Conservation (phyloP, 2,113 vertebrate genomes). For the Prunella fulvescens region DNA sequence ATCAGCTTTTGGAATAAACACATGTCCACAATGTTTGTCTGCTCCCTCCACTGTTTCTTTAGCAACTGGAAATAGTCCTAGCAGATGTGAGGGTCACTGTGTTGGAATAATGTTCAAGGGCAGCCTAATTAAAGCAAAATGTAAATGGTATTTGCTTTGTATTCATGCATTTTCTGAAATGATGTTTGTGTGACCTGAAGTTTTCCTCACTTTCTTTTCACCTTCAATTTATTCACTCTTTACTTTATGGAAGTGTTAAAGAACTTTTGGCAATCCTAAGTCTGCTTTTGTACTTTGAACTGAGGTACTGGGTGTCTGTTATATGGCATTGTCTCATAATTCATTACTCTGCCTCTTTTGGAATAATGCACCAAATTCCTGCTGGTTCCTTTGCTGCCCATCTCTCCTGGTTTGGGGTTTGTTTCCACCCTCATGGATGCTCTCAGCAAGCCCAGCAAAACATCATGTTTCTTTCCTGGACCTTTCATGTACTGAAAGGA, state of each 20-base stretch:
- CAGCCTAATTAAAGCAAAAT: background rate
- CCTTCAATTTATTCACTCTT: background rate
- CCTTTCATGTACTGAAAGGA: background rate
- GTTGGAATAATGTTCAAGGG: background rate
- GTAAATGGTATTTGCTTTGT: background rate
- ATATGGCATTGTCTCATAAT: accelerated
- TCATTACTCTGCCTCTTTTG: background rate
- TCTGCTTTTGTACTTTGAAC: background rate
- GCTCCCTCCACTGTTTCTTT: background rate
- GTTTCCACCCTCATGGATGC: background rate
- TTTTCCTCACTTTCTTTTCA: background rate
- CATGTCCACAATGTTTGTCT: accelerated
- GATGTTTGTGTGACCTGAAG: background rate
- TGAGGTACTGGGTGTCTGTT: background rate
- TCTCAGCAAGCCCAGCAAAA: background rate
- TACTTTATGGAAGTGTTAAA: background rate
- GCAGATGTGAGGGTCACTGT: background rate
- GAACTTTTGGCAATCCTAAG: background rate
- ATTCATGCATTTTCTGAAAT: background rate
- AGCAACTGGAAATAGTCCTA: background rate
- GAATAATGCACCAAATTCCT: background rate
- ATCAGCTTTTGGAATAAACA: background rate
- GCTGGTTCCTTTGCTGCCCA: background rate
- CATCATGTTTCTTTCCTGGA: background rate
- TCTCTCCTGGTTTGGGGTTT: background rate